phyloP scores from a whole-genome alignment of 2,113 vertebrate species.

The Ursus arctos region DNA sequence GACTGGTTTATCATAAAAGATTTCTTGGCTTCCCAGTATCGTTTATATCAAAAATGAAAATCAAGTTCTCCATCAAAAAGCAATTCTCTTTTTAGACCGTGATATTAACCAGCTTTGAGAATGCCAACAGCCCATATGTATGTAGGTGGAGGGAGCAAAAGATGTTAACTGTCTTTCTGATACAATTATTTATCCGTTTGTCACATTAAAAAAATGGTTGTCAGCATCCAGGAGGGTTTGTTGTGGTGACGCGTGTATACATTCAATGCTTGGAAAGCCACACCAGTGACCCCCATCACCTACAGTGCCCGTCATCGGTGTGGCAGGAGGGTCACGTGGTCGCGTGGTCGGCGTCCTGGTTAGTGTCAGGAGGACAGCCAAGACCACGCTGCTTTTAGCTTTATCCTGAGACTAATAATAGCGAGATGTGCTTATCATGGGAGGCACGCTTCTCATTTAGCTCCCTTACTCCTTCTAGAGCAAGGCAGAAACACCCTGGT shows the following conservation, averaged over 20 bases:
- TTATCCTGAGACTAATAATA: neutral
- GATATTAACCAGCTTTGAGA: neutral
- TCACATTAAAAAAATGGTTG: neutral
- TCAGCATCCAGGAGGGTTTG: neutral
- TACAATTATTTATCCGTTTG: neutral
- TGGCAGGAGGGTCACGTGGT: neutral
- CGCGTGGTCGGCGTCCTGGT: neutral
- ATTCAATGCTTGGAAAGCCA: neutral
- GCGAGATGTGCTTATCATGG: neutral
- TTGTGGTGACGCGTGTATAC: neutral
- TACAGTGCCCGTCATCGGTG: fast-evolving
- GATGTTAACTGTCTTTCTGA: neutral
- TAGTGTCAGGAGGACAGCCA: neutral
- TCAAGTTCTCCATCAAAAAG: neutral
- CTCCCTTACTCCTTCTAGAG: neutral
- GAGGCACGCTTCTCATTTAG: neutral
- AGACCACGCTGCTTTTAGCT: neutral
- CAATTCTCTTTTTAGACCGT: neutral
- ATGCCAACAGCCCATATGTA: neutral
- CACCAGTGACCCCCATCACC: neutral
- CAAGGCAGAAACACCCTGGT: neutral
- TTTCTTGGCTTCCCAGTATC: neutral
- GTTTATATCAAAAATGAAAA: slow-evolving; percentile 10
- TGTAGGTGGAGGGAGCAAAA: neutral
- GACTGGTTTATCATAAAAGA: neutral